phyloP scores from a whole-genome alignment of 1,140 invertebrate genomes.

The Colletes latitarsis region DNA sequence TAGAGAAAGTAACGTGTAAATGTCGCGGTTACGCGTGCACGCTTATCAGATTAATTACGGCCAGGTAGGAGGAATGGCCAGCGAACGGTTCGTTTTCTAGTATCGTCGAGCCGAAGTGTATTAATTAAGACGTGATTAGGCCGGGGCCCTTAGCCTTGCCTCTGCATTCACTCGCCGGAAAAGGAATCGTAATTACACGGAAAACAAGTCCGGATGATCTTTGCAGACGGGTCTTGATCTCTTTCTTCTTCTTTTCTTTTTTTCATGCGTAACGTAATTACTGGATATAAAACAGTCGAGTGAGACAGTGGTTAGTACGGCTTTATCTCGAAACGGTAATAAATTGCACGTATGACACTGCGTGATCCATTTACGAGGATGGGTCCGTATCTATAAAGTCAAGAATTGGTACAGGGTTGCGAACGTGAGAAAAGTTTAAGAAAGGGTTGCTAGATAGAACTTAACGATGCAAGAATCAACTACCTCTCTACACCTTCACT shows the following conservation, averaged over 20 bases:
- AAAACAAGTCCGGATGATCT: conserved; percentile 43
- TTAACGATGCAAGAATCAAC: no score
- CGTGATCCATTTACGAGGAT: no score
- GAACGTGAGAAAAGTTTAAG: no score
- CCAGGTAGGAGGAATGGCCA: conserved; percentile 34
- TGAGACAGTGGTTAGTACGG: background rate
- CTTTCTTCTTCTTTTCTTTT: background rate
- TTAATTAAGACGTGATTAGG: conserved; percentile 56
- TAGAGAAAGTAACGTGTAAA: conserved; percentile 73
- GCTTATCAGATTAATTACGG: conserved; percentile 68
- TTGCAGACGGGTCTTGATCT: background rate
- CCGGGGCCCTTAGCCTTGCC: conserved; percentile 32
- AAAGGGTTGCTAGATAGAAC: no score
- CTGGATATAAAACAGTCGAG: background rate
- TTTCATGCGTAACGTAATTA: no score
- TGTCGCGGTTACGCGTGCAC: conserved; percentile 52
- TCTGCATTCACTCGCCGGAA: conserved; percentile 11
- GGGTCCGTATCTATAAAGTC: no score
- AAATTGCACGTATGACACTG: no score
- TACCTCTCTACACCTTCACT: no score
- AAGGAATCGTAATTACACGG: conserved; percentile 54
- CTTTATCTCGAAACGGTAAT: background rate
- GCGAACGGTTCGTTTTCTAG: conserved; percentile 15
- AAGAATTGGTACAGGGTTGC: no score
- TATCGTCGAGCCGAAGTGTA: conserved; percentile 27